phyloP scores from a whole-genome alignment of 2,113 vertebrate species.

The Maccullochella peelii region DNA sequence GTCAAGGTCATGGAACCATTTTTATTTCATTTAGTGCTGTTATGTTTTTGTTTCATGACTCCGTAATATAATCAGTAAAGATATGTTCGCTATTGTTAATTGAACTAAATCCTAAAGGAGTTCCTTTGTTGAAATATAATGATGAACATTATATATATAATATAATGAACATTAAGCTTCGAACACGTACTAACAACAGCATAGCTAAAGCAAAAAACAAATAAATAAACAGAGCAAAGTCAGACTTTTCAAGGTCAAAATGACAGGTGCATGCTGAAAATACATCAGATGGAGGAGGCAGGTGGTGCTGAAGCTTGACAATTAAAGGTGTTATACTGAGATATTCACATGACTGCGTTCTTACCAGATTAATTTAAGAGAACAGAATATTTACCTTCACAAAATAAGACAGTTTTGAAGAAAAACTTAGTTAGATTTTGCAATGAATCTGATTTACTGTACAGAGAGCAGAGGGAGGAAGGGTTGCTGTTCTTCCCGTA shows the following conservation, averaged over 20 bases:
- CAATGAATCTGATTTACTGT: not conserved
- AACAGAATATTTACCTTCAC: not conserved
- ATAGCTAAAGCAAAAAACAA: not conserved
- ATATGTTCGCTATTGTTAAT: not conserved
- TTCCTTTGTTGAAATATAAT: not conserved
- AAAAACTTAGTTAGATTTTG: slow-evolving; percentile 1
- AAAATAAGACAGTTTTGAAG: not conserved
- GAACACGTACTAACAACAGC: not conserved
- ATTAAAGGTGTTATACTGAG: slow-evolving; percentile 9
- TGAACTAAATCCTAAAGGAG: not conserved
- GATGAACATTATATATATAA: too few species aligned
- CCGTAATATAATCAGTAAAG: not conserved
- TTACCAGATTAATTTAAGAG: not conserved
- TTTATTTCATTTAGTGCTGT: not conserved
- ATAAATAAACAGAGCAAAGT: not conserved
- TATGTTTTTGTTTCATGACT: slow-evolving; percentile 14
- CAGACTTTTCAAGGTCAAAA: slow-evolving; percentile 22
- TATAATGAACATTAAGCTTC: not conserved
- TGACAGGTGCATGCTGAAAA: slow-evolving; percentile 5
- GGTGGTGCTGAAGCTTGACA: slow-evolving; percentile 9
- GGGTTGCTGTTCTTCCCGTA: not conserved
- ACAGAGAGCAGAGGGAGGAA: not conserved
- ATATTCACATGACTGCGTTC: not conserved
- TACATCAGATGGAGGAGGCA: not conserved
- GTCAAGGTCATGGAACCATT: slow-evolving; percentile 32